Evolutionary conservation across 1,140 invertebrate genomes (phyloP).

Genomic region (Armadillidium nasatum): DNA sequence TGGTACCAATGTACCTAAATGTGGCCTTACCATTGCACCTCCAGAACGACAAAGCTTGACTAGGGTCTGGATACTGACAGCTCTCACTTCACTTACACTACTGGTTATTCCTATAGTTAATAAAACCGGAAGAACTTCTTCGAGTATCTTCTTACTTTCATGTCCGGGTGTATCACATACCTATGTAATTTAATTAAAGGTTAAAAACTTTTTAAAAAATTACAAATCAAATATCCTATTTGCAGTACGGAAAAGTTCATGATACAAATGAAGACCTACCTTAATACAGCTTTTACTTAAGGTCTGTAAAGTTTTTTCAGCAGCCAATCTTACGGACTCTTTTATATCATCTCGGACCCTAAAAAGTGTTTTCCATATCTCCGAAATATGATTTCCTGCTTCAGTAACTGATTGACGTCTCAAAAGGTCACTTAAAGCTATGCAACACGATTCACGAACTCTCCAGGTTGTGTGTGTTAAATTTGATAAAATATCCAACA

Average conservation of each 20-base stretch:
- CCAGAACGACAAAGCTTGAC: slow-evolving; percentile 75
- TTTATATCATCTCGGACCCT: slow-evolving; percentile 91
- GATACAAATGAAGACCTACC: slow-evolving; percentile 23
- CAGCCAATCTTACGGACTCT: slow-evolving; percentile 74
- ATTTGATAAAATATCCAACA: slow-evolving; percentile 72
- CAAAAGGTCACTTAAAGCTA: slow-evolving; percentile 77
- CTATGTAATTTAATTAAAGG: slow-evolving; percentile 13
- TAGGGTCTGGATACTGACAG: slow-evolving; percentile 74
- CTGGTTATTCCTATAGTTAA: slow-evolving; percentile 73
- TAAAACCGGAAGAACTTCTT: slow-evolving; percentile 71
- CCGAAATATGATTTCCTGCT: slow-evolving; percentile 58
- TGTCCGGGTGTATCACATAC: slow-evolving; percentile 63
- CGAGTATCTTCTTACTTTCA: slow-evolving; percentile 68
- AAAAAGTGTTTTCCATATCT: slow-evolving; percentile 77
- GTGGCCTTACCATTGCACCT: slow-evolving; percentile 69
- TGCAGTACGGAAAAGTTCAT: not conserved
- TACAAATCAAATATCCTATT: not conserved
- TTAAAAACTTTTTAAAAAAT: not conserved
- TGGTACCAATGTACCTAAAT: slow-evolving; percentile 72
- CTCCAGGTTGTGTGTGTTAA: slow-evolving; percentile 79
- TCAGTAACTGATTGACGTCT: slow-evolving; percentile 55
- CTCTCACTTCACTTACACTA: slow-evolving; percentile 69
- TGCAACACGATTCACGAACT: slow-evolving; percentile 82
- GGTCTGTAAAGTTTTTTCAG: slow-evolving; percentile 67
- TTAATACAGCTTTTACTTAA: slow-evolving; percentile 58